These are phyloP conservation scores for Salmo trutta DNA, from an alignment of 2,797 vertebrate genomes.

Conservation along the genomic window DNA sequence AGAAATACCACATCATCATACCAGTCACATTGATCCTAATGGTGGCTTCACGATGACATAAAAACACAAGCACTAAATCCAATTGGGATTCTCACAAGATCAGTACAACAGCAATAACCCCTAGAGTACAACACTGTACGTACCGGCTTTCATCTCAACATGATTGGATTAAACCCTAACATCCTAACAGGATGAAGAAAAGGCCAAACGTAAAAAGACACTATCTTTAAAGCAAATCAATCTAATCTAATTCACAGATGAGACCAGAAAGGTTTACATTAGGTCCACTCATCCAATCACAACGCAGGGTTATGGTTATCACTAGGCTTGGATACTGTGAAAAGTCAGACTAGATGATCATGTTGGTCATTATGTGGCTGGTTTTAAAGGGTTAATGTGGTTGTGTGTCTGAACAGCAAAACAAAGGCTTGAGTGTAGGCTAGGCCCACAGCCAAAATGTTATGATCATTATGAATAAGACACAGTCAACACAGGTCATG, in stretches of 20 bases:
- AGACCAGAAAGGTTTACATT: slow-evolving; percentile 11
- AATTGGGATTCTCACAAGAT: slow-evolving; percentile 2
- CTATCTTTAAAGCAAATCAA: slow-evolving; percentile 51
- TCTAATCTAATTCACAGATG: slow-evolving; percentile 41
- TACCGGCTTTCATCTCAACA: slow-evolving; percentile 26
- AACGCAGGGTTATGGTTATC: neutral
- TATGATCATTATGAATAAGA: neutral
- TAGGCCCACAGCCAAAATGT: neutral
- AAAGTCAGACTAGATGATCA: neutral
- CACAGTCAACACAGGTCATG: neutral
- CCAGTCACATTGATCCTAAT: neutral
- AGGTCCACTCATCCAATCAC: slow-evolving; percentile 24
- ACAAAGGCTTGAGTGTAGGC: neutral
- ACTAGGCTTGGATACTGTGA: neutral
- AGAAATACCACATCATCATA: neutral
- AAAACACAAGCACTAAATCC: neutral
- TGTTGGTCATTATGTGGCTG: neutral
- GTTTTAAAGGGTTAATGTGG: neutral
- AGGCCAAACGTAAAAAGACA: slow-evolving; percentile 3
- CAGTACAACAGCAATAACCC: neutral
- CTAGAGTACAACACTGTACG: neutral
- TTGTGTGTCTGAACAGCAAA: neutral
- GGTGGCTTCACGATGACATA: neutral
- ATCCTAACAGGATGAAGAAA: slow-evolving; percentile 48
- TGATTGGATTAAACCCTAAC: slow-evolving; percentile 64